Base-by-base conservation (phyloP, 1,140 invertebrate species). In the Maconellicoccus hirsutus region DNA sequence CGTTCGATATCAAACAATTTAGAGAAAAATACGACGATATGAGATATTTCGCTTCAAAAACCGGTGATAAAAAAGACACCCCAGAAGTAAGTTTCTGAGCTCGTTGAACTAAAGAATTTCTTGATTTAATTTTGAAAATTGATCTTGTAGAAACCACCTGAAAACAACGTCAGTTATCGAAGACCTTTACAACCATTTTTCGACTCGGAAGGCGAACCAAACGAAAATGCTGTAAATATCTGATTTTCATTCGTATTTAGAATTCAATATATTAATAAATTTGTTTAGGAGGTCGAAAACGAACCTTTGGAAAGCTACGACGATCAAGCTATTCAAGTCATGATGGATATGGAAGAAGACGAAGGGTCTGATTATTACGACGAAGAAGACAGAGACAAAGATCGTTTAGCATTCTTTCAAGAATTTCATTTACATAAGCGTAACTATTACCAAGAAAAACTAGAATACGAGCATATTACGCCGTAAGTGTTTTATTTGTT, bases 401-500 rank as follows among this genome's bases (percentile, higher is more conserved):
- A 76, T 33, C 76, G 76, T 38, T 76, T 63, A 83, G 86, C 59
- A 77, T 80, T 72, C 83, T 86, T 70, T 79, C 81, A 84, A 73
- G 93, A 96, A 81, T 98, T 98, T 80, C 79, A 82, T 73, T 84
- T 90, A 72, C 90, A 94, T 76, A 97, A 98, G 79, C 84, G 85
- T 72, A 86, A 94, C 79, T 98, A 97, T 82, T 98, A 98, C 78
- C 89, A 88, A 79, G 90, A 88, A 71, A 98, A 98, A 79, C 81
- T 97, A 76, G 87, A 92, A 73, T 89, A 89, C 78, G 81, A 83
- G 61, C 84, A 87, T 77, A 86, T 86, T 14, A 82, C 79, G 19
- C 69, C 70, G 71, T 72, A 70, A 27, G 71, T 70, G 21, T 12
- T 29, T 38, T 19, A 70, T 59, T 75, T 69, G 2, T 22, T 70